Base-by-base conservation (phyloP, 2,888 invertebrate species). In the Acanthosepion pharaonis region DNA sequence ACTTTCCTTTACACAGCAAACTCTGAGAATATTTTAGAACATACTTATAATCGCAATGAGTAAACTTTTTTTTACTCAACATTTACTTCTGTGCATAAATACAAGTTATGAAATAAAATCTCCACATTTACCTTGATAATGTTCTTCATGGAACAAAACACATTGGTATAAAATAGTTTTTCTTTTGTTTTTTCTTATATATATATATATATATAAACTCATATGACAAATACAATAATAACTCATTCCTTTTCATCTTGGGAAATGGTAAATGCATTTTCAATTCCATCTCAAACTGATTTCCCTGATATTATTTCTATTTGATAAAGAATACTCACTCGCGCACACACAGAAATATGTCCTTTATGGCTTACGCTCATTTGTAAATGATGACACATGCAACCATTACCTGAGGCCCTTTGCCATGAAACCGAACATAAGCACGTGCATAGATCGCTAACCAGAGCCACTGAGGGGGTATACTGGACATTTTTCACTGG, bases 401-500 rank as follows among this genome's bases (percentile, higher is more conserved):
- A 33, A 78, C 78, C 78, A 33, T 78, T 78, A n/a, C 78, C n/a
- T 33, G n/a, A 78, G 78, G 78, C n/a, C n/a, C n/a, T 78, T 78
- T 78, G 78, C 78, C n/a, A 78, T n/a, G 78, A 78, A 78, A 78
- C 78, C 78, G 78, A 78, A 78, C 78, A 78, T 15, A 78, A 78
- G 78, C 78, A 78, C 78, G 78, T 33, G 78, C 78, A n/a, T n/a
- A 78, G 78, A 78, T 78, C 78, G 78, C 33, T 78, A 78, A 78
- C 78, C 78, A 33, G 78, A n/a, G 78, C 78, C n/a, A 78, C 33
- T 78, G 78, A 78, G n/a, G n/a, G 55, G 33, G 33, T 78, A 78
- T 78, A 78, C 78, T 78, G 78, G 78, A 78, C 78, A n/a, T 78
- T 78, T 78, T 78, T 78, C 78, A 78, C 78, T 78, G 78, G 78